Conservation (phyloP, 2,797 vertebrate species). For the Halcyon smyrnensis region DNA sequence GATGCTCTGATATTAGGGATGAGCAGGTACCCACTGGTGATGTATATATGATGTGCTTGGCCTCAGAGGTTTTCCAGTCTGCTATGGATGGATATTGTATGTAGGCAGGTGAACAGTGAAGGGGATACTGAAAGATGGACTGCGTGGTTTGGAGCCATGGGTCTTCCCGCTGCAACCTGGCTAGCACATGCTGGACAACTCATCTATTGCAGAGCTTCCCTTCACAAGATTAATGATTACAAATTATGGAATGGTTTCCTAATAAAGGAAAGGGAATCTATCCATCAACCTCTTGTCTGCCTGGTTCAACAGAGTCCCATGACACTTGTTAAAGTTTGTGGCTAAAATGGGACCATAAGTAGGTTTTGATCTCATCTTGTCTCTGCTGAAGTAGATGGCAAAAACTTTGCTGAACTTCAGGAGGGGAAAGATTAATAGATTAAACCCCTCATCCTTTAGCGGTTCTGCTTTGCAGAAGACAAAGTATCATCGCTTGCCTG, state of each 20-base stretch:
- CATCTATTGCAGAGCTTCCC: not conserved
- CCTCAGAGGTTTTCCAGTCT: not conserved
- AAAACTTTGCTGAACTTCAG: not conserved
- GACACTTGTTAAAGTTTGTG: conserved; percentile 21
- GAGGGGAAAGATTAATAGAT: not conserved
- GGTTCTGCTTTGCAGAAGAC: not conserved
- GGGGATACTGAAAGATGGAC: accelerated
- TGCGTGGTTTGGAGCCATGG: accelerated
- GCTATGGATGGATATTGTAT: not conserved
- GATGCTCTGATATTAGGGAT: not conserved
- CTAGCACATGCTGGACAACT: not conserved
- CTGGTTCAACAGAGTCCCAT: not conserved
- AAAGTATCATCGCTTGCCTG: not conserved
- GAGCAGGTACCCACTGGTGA: not conserved
- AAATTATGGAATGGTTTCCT: not conserved
- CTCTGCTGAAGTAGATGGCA: not conserved
- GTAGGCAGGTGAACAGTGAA: not conserved
- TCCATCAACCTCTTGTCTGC: not conserved
- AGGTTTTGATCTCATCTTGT: conserved; percentile 27
- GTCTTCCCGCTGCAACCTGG: not conserved
- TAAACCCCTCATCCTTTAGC: not conserved
- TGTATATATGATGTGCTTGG: accelerated
- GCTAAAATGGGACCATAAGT: not conserved
- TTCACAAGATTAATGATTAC: not conserved
- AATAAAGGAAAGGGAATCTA: not conserved